Percentiles rank a stretch among this genome's conserved stretches.
phyloP scores from a whole-genome alignment of 2,797 vertebrate genomes.

The Paguma larvata region DNA sequence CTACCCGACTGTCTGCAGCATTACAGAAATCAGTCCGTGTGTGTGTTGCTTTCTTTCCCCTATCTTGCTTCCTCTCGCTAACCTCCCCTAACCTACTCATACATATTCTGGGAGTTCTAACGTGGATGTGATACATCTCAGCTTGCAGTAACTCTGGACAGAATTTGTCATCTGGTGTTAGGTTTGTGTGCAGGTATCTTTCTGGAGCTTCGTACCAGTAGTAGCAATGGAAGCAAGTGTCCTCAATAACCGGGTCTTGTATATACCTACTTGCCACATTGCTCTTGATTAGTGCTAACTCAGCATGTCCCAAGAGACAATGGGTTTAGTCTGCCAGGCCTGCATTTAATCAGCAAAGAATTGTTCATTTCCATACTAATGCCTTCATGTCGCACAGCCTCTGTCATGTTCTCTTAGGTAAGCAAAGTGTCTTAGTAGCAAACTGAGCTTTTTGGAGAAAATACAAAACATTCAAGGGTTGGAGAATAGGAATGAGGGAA shows the following conservation, averaged over 20 bases:
- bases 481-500: neutral
- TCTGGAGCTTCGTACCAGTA: neutral
- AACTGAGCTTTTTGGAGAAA: conserved; percentile 16
- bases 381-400: neutral
- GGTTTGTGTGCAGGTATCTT: neutral
- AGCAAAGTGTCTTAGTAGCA: neutral
- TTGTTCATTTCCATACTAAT: neutral
- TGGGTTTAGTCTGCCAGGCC: neutral
- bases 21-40: neutral
- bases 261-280: neutral
- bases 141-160: neutral
- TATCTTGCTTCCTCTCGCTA: neutral
- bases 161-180: neutral
- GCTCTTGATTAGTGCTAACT: neutral
- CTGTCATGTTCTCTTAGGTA: conserved; percentile 20
- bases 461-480: neutral
- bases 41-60: neutral
- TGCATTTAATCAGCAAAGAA: conserved; percentile 33
- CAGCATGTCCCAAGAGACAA: neutral
- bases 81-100: neutral
- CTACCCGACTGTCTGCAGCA: neutral
- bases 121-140: neutral
- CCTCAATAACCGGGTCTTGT: neutral
- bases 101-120: neutral
- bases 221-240: neutral